Percentiles rank a stretch among this genome's conserved stretches.
Evolutionary conservation across 2,797 vertebrate genomes (phyloP).

Genomic region (Gila robusta): DNA sequence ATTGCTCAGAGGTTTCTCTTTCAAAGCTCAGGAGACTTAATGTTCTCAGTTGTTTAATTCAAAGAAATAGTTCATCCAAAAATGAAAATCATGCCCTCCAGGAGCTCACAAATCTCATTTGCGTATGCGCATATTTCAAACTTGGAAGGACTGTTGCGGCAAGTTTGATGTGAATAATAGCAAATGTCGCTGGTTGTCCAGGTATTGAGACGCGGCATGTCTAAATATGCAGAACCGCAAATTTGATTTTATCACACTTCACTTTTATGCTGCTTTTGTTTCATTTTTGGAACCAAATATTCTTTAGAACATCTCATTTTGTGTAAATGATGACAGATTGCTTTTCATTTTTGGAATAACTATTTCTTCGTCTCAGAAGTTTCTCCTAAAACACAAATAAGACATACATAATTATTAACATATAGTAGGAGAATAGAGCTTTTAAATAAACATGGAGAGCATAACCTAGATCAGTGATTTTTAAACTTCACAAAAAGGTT

Average conservation of each 20-base stretch:
- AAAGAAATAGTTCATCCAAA: conserved; percentile 27
- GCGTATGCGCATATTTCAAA: conserved; percentile 15
- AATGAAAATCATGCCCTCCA: conserved; percentile 28
- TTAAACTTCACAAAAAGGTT: neutral
- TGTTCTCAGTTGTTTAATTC: conserved; percentile 25
- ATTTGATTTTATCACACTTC: neutral
- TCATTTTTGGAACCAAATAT: neutral
- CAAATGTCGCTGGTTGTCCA: neutral
- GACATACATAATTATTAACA: neutral
- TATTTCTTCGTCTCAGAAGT: neutral
- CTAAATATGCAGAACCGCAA: neutral
- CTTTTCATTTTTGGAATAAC: neutral
- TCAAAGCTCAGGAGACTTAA: conserved; percentile 30
- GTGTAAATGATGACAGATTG: neutral
- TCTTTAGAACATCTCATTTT: neutral
- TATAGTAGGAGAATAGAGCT: neutral
- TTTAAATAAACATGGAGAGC: neutral
- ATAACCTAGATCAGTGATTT: neutral
- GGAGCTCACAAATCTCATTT: conserved; percentile 19
- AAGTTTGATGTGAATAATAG: neutral
- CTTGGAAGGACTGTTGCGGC: neutral
- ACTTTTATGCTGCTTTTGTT: neutral
- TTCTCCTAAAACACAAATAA: conserved; percentile 3
- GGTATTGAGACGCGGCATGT: neutral
- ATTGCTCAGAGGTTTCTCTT: conserved; percentile 31